A percentile compares a stretch with the other conserved stretches of the same genome.
These are phyloP conservation scores for Tragelaphus strepsiceros DNA, from an alignment of 2,113 vertebrate species.

Conservation along the genomic window DNA sequence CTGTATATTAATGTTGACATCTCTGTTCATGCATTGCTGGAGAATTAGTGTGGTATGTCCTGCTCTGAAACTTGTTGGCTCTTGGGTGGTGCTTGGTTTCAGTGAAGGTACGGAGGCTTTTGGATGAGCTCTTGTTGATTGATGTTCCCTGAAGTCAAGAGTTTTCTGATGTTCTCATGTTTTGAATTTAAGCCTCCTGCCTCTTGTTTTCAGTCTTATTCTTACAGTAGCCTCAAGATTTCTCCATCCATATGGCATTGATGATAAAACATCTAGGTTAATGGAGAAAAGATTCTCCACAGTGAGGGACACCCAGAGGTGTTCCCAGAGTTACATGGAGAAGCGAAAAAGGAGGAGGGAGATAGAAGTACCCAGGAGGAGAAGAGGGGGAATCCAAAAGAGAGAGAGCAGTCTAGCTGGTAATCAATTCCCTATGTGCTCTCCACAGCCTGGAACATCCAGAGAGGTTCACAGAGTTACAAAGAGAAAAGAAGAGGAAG, in stretches of 20 bases:
- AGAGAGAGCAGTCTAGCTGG: background rate
- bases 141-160: background rate
- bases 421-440: background rate
- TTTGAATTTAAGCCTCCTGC: background rate
- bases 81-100: background rate
- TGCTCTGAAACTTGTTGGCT: background rate
- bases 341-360: fast-evolving
- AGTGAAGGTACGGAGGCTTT: background rate
- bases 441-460: background rate
- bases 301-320: background rate
- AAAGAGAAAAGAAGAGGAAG: background rate
- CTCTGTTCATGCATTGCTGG: background rate
- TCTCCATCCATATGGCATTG: fast-evolving
- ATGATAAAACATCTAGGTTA: background rate
- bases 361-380: background rate
- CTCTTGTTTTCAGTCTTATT: background rate
- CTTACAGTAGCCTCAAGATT: background rate
- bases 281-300: background rate
- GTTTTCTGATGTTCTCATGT: background rate
- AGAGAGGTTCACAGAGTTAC: background rate
- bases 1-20: background rate
- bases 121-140: background rate
- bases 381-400: background rate
- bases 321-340: background rate
- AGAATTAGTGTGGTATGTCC: background rate